These are phyloP conservation scores for Hozukius guyotensis DNA, from an alignment of 2,797 vertebrate genomes.

Conservation along the genomic window DNA sequence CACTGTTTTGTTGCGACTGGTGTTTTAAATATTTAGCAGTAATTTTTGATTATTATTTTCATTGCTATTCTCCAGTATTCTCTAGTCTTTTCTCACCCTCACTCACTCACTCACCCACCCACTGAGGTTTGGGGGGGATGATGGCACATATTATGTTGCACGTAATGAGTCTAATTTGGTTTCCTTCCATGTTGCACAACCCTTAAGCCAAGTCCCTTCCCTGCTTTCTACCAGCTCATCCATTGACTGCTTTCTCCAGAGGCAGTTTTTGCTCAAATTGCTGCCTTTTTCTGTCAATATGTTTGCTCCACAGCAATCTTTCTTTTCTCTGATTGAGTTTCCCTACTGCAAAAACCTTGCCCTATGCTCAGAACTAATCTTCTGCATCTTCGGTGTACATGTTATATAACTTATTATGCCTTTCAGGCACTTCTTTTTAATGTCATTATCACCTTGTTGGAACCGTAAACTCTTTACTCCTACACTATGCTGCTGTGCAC, in stretches of 20 bases:
- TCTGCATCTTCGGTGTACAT: slow-evolving; percentile 4
- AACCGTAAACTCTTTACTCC: neutral
- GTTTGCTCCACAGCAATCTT: slow-evolving; percentile 33
- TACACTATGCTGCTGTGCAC: neutral
- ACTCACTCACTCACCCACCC: neutral
- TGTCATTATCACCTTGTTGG: slow-evolving; percentile 9
- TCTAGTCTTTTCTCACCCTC: slow-evolving; percentile 1
- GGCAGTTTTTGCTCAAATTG: slow-evolving; percentile 38
- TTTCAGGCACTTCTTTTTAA: slow-evolving; percentile 25
- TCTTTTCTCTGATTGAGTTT: slow-evolving; percentile 33
- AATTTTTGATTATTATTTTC: neutral
- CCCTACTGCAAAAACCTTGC: slow-evolving; percentile 13
- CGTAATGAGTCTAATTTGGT: slow-evolving; percentile 54
- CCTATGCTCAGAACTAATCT: neutral
- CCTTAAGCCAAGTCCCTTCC: slow-evolving; percentile 37
- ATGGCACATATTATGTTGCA: slow-evolving; percentile 24
- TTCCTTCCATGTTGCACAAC: slow-evolving; percentile 35
- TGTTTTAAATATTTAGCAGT: neutral
- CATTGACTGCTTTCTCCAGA: slow-evolving; percentile 30
- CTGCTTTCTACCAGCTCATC: slow-evolving; percentile 38
- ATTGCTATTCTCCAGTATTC: neutral
- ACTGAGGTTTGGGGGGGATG: neutral
- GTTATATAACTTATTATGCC: slow-evolving; percentile 23
- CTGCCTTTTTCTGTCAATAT: slow-evolving; percentile 32
- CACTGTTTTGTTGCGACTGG: neutral